Evolutionary conservation across 1,140 invertebrate genomes (phyloP).

Genomic region (Neelides sp.): DNA sequence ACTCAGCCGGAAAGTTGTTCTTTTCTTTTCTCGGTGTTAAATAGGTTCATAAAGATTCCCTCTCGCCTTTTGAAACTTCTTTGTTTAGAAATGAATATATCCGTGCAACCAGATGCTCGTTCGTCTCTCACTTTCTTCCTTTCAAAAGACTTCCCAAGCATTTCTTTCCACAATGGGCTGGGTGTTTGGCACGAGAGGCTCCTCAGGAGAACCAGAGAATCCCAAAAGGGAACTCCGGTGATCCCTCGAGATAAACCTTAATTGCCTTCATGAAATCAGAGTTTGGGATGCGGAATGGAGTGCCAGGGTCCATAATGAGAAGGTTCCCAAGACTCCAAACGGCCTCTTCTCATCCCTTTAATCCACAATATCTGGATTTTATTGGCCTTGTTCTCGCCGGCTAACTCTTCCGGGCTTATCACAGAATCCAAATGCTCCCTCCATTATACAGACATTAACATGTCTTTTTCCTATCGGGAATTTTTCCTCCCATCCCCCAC

Average conservation of each 20-base stretch:
- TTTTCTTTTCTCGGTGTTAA: conserved; percentile 20
- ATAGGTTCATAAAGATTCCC: conserved; percentile 1
- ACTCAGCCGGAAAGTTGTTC: conserved; percentile 27
- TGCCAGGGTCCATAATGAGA: conserved; percentile 29
- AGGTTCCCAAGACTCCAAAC: conserved; percentile 27
- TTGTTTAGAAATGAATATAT: not conserved
- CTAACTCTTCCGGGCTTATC: not conserved
- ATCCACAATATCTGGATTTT: conserved; percentile 29
- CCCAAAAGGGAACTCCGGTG: no score
- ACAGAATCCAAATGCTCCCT: conserved; percentile 10
- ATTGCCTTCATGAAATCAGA: conserved; percentile 14
- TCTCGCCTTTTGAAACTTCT: conserved; percentile 2
- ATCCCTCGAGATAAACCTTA: conserved; percentile 14
- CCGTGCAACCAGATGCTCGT: not conserved
- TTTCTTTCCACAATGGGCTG: not conserved
- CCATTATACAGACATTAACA: conserved; percentile 24
- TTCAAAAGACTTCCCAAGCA: not conserved
- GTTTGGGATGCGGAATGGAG: conserved; percentile 1
- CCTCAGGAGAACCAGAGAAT: not conserved
- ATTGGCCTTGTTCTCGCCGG: conserved; percentile 22
- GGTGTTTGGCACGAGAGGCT: not conserved
- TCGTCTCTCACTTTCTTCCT: not conserved
- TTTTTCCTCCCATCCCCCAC: conserved; percentile 9
- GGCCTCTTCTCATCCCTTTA: conserved; percentile 29
- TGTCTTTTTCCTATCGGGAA: conserved; percentile 6